Base-by-base conservation (phyloP, 1,140 invertebrate genomes). In the Euschistus heros region DNA sequence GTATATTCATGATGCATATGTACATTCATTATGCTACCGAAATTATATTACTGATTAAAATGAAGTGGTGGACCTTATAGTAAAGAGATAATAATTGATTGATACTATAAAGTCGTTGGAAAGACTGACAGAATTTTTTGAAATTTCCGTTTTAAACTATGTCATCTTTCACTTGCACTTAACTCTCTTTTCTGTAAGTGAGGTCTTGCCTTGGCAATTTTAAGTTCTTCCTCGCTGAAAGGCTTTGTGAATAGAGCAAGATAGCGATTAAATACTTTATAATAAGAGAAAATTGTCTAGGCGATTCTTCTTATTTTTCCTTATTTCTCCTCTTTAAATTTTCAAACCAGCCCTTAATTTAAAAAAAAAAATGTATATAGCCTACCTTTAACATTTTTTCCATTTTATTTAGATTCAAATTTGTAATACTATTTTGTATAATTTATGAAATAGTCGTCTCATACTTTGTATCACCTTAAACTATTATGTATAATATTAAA, bases 141-240 rank as follows among this genome's bases (percentile, higher is more conserved):
- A 15, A 57, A 57, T 24, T 57, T 57, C 24, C 54, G 24, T 57
- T 57, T 57, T 26, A 6, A 24, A 15, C 54, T 57, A 15, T 57
- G 18, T 24, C 54, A 57, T 22, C 24, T 20, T 26, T 57, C 24
- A 57, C 24, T 24, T 57, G 54, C 54, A 57, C 54, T 26, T 17
- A 27, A 37, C 33, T 24, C 24, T 22, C 14, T 24, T 57, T 57
- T 17, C 24, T 2, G 18, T 26, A 57, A 22, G 18, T 57, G 54
- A 24, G 24, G 54, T 57, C 54, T 57, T 57, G 54, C 54, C 54
- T 57, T 57, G 54, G 24, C 54, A 57, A 57, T 57, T 57, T 57
- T 24, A 6, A 24, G 24, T 57, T 57, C 54, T 57, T 57, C 54
- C 54, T 57, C 24, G 18, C 24, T 26, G 14, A 57, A 26, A 24